Conservation (phyloP, 2,113 vertebrate species). For the Chaenogobius annularis region DNA sequence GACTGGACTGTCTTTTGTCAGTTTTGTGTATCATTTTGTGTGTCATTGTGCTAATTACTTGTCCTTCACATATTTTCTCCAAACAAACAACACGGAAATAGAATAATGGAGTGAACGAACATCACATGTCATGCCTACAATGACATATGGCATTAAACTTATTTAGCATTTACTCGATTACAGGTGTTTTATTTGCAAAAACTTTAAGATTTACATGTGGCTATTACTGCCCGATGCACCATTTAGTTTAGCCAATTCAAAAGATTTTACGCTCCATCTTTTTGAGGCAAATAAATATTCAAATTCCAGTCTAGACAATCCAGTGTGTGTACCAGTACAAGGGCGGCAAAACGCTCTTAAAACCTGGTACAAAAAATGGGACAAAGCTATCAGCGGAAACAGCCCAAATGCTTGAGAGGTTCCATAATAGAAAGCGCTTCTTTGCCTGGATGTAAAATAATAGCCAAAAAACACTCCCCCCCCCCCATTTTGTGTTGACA, state of each 20-base stretch:
- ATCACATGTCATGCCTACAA: no score
- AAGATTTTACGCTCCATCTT: not conserved
- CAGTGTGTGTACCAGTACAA: constrained; percentile 55
- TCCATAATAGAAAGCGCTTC: constrained; percentile 55
- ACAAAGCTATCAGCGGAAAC: constrained; percentile 65
- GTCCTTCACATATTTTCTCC: no score
- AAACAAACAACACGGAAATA: no score
- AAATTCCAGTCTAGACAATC: constrained; percentile 2
- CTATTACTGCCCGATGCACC: no score
- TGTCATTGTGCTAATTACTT: no score
- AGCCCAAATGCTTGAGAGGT: constrained; percentile 59
- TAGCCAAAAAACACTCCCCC: constrained; percentile 55
- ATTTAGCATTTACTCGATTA: no score
- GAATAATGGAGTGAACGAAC: no score
- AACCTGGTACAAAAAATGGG: constrained; percentile 34
- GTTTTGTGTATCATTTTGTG: no score
- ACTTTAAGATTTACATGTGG: no score
- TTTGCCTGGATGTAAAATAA: constrained; percentile 51
- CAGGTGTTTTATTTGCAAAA: no score
- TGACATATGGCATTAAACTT: no score
- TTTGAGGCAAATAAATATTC: not conserved
- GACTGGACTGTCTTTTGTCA: no score
- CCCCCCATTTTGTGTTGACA: constrained; percentile 54
- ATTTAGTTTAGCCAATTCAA: not conserved
- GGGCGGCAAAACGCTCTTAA: constrained; percentile 35